A percentile compares a stretch with the other conserved stretches of the same genome.
Conservation (phyloP, 2,888 invertebrate genomes). For the Crepidodera aurea region DNA sequence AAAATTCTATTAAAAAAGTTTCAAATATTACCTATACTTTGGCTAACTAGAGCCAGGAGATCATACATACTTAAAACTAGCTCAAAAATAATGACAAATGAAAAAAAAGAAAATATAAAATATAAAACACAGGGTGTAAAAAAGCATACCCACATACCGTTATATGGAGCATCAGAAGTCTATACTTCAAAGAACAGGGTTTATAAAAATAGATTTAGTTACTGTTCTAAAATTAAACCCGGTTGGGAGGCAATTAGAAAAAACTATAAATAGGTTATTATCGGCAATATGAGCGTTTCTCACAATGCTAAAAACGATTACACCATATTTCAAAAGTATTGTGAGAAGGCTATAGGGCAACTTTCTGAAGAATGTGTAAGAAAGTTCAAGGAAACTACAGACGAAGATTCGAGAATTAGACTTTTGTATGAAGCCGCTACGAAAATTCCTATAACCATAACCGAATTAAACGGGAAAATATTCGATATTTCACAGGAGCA, state of each 20-base stretch:
- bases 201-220: conserved; percentile 20
- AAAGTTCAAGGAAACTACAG: conserved; percentile 69
- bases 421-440: conserved; percentile 65
- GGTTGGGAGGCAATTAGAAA: not conserved
- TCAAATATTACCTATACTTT: conserved; percentile 3
- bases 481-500: conserved; percentile 67
- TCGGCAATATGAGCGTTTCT: conserved; percentile 32
- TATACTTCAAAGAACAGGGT: conserved; percentile 3
- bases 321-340: conserved; percentile 68
- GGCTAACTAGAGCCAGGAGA: too few species aligned
- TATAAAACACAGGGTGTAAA: not conserved
- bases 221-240: conserved; percentile 21
- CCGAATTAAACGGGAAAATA: conserved; percentile 62
- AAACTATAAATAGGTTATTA: conserved; percentile 28
- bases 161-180: not conserved
- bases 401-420: conserved; percentile 71
- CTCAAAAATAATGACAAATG: too few species aligned
- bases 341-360: conserved; percentile 63
- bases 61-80: too few species aligned
- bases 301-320: conserved; percentile 26
- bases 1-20: too few species aligned
- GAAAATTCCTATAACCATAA: conserved; percentile 50
- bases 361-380: conserved; percentile 67
- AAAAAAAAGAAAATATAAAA: too few species aligned
- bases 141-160: conserved; percentile 2